Conservation (phyloP, 1,140 invertebrate species). For the Sipha flava region DNA sequence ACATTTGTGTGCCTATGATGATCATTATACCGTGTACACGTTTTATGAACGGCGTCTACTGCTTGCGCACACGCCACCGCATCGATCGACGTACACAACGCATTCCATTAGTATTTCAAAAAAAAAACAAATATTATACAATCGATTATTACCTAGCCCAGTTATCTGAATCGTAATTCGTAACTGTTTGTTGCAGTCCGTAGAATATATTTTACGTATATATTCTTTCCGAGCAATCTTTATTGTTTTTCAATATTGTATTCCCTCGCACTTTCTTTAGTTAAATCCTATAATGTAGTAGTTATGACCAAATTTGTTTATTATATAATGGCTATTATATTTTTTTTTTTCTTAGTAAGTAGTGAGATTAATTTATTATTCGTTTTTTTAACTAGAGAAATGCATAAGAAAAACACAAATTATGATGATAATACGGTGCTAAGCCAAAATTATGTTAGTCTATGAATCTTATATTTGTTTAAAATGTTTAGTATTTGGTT, state of each 20-base stretch:
- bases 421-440: neutral
- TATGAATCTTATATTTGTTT: neutral
- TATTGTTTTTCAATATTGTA: neutral
- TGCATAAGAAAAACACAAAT: neutral
- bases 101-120: no score
- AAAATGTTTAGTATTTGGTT: neutral
- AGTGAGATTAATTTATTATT: constrained; percentile 26
- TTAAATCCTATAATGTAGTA: neutral
- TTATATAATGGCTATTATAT: neutral
- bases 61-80: no score
- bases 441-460: neutral
- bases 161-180: no score
- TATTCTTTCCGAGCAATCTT: no score
- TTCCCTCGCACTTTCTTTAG: constrained; percentile 1
- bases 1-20: no score
- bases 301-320: neutral
- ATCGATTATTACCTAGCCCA: no score
- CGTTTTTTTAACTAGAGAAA: neutral
- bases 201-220: no score
- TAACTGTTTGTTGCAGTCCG: no score
- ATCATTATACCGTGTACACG: no score
- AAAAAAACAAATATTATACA: no score
- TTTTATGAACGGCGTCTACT: no score
- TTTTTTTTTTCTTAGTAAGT: neutral
- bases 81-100: neutral